Evolutionary conservation across 2,797 vertebrate species (phyloP).

Genomic region (Setipinna tenuifilis): DNA sequence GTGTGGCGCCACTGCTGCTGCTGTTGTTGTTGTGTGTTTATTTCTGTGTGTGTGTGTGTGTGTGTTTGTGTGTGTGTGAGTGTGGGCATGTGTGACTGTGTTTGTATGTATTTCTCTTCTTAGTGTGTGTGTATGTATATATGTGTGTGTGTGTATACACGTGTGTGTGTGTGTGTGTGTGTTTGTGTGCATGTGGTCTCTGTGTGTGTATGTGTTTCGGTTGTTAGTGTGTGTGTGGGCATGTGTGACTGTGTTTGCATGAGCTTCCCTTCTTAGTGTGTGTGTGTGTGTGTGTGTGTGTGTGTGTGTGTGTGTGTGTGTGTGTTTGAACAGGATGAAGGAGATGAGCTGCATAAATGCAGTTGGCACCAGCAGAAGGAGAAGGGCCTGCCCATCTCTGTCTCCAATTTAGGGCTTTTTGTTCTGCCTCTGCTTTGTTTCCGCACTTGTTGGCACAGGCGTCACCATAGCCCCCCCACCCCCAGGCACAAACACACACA

Average conservation of each 20-base stretch:
- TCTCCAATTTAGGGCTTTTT: neutral
- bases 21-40: slow-evolving; percentile 28
- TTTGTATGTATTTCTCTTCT: slow-evolving; percentile 35
- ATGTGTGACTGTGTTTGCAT: no score
- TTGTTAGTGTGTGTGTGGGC: no score
- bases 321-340: slow-evolving; percentile 59
- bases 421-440: neutral
- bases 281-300: neutral
- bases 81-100: slow-evolving; percentile 36
- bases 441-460: neutral
- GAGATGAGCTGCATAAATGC: slow-evolving; percentile 30
- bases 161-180: slow-evolving; percentile 25
- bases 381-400: neutral
- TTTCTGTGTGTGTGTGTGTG: neutral
- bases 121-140: slow-evolving; percentile 35
- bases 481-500: slow-evolving; percentile 36
- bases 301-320: slow-evolving; percentile 23
- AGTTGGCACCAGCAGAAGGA: neutral
- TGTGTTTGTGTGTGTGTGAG: neutral
- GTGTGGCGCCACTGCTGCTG: slow-evolving; percentile 43
- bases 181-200: no score
- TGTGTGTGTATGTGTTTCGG: no score
- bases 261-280: no score
- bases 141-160: slow-evolving; percentile 44
- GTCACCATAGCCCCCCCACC: neutral